Evolutionary conservation across 2,797 vertebrate genomes (phyloP).

Genomic region (Enteromius radiatus): DNA sequence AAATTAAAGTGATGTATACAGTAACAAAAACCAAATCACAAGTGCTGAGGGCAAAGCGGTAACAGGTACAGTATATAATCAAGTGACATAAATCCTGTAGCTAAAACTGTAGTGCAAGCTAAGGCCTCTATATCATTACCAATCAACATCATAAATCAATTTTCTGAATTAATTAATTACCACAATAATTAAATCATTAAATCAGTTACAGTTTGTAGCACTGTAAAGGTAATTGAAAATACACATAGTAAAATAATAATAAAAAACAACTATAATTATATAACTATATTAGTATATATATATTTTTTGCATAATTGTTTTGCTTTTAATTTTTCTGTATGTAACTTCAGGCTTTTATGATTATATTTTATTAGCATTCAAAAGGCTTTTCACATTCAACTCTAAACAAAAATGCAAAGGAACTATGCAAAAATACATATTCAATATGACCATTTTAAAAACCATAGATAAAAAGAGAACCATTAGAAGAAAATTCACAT

Average conservation of each 20-base stretch:
- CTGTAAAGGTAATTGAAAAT: background rate
- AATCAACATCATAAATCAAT: background rate
- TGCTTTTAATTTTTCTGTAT: background rate
- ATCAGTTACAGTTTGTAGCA: background rate
- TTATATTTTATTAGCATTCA: background rate
- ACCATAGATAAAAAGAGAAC: too few species aligned
- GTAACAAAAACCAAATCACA: conserved; percentile 1
- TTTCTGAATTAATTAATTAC: background rate
- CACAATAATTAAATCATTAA: background rate
- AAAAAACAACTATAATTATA: background rate
- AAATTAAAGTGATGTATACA: conserved; percentile 45
- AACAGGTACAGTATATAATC: background rate
- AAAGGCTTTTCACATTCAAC: background rate
- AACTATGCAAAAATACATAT: background rate
- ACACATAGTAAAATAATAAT: background rate
- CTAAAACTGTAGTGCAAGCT: background rate
- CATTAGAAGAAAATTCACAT: too few species aligned
- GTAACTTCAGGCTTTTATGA: background rate
- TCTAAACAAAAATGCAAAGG: background rate
- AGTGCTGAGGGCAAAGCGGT: background rate
- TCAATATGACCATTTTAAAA: too few species aligned
- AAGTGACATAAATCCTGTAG: background rate
- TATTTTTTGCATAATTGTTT: background rate
- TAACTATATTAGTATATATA: too few species aligned
- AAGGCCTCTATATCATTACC: background rate